Conservation (phyloP, 2,113 vertebrate species). For the Aspidoscelis tigris region DNA sequence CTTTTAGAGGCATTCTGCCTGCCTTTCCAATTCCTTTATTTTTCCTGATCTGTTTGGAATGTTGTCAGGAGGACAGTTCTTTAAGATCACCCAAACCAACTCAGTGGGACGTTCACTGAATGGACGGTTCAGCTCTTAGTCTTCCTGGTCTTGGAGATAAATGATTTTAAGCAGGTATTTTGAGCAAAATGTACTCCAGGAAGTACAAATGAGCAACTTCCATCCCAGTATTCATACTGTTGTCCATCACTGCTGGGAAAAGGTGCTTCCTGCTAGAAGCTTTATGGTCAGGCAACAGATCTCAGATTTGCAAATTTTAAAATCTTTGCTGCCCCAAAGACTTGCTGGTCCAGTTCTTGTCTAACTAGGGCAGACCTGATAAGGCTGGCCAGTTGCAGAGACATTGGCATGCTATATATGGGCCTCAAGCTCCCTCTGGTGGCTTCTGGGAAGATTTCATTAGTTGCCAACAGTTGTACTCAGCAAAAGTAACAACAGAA, state of each 20-base stretch:
- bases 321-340: neutral
- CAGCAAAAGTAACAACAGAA: neutral
- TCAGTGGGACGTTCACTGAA: neutral
- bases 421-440: constrained; percentile 29
- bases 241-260: neutral
- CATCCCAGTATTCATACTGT: neutral
- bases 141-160: neutral
- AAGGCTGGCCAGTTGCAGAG: neutral
- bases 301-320: neutral
- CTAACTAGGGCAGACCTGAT: neutral
- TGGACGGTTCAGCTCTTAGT: neutral
- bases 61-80: neutral
- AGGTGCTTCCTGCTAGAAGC: neutral
- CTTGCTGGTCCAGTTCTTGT: neutral
- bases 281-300: neutral
- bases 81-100: neutral
- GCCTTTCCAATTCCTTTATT: neutral
- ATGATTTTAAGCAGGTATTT: neutral
- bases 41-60: neutral
- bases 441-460: constrained; percentile 6
- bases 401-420: neutral
- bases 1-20: too few relatives aligned
- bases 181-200: neutral
- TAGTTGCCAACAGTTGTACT: neutral
- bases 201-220: neutral